Conservation (phyloP, 2,888 invertebrate genomes). For the Aelia acuminata region DNA sequence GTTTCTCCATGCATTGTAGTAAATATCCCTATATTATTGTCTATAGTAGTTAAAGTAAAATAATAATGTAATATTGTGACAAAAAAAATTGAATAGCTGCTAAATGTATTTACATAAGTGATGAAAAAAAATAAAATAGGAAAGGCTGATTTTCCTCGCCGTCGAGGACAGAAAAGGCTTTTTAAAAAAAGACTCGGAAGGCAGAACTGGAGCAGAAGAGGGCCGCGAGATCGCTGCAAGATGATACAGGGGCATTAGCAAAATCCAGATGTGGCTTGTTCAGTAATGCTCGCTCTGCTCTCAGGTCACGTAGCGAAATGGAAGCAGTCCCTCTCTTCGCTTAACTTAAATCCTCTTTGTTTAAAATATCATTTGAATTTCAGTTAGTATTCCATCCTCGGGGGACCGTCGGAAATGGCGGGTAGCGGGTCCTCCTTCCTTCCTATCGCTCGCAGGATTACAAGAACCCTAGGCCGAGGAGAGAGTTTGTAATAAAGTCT, state of each 20-base stretch:
- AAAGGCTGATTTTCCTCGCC: background rate
- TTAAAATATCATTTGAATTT: constrained; percentile 50
- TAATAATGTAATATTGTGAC: background rate
- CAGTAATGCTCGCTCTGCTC: background rate
- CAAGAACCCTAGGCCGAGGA: no score
- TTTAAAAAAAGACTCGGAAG: background rate
- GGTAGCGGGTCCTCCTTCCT: background rate
- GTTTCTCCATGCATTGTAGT: no score
- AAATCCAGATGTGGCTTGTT: constrained; percentile 28
- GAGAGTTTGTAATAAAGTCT: no score
- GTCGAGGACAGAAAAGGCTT: background rate
- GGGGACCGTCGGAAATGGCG: background rate
- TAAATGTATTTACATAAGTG: no score
- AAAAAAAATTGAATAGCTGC: no score
- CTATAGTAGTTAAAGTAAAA: background rate
- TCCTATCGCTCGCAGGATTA: no score
- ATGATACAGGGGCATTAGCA: constrained; percentile 30
- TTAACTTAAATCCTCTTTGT: constrained; percentile 47
- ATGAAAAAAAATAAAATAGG: background rate
- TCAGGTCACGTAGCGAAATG: background rate
- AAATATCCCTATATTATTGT: no score
- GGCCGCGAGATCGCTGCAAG: background rate
- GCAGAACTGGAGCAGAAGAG: background rate
- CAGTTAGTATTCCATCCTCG: background rate
- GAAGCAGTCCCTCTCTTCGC: background rate